Percentiles rank a stretch among this genome's conserved stretches.
Evolutionary conservation across 2,888 invertebrate species (phyloP).

Genomic region (Lymantria monacha): DNA sequence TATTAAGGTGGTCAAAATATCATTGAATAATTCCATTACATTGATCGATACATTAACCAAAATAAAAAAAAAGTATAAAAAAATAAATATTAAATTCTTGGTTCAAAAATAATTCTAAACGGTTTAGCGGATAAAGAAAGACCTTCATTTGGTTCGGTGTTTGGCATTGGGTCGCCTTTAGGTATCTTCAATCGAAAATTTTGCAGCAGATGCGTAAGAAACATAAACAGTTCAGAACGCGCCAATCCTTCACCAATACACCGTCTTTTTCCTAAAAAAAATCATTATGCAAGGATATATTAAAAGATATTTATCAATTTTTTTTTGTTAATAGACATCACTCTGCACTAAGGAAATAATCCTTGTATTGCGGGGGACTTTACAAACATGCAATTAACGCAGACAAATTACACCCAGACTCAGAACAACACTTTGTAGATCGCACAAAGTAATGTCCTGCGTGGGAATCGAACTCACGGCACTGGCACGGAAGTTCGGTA

Average conservation of each 20-base stretch:
- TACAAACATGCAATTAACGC: no score
- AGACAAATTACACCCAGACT: no score
- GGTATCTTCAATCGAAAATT: conserved; percentile 78
- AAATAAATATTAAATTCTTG: neutral
- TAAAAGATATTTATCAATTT: no score
- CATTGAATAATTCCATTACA: no score
- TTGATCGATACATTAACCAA: neutral
- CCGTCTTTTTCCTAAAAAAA: conserved; percentile 85
- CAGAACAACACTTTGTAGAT: no score
- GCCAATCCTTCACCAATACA: conserved; percentile 90
- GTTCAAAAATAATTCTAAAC: conserved; percentile 67
- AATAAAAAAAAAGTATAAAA: neutral
- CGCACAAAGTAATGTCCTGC: no score
- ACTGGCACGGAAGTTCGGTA: no score
- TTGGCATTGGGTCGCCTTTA: conserved; percentile 61
- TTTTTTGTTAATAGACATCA: no score
- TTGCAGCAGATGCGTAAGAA: conserved; percentile 88
- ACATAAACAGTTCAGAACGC: conserved; percentile 88
- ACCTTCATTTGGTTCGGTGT: conserved; percentile 77
- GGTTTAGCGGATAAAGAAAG: conserved; percentile 81
- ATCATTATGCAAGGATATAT: neutral
- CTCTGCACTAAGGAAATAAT: no score
- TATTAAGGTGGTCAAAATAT: no score
- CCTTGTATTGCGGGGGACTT: no score
- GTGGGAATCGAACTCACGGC: no score